Percentiles rank a stretch among this genome's conserved stretches.
These are phyloP conservation scores for Trissolcus japonicus DNA, from an alignment of 2,888 invertebrate genomes.

Conservation along the genomic window DNA sequence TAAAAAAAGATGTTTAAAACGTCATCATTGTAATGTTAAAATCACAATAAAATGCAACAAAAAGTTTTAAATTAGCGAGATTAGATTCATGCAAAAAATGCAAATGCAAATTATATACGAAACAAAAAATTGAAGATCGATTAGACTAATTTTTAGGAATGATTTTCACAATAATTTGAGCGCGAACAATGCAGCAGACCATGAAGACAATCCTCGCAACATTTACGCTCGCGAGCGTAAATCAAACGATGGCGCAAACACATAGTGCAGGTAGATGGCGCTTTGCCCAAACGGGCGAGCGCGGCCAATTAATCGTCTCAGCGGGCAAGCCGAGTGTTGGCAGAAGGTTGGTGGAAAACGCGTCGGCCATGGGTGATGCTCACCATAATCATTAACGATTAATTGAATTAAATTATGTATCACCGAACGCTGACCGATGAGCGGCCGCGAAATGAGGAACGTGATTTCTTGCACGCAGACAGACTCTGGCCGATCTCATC, in stretches of 20 bases:
- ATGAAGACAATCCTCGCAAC: conserved; percentile 58
- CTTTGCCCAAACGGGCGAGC: conserved; percentile 65
- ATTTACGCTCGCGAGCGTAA: conserved; percentile 62
- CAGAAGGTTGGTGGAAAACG: conserved; percentile 52
- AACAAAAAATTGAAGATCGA: not conserved
- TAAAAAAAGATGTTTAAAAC: no score
- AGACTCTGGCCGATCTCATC: conserved; percentile 63
- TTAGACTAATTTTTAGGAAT: not conserved
- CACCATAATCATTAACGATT: conserved; percentile 70
- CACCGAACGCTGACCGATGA: conserved; percentile 65
- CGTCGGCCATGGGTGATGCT: conserved; percentile 49
- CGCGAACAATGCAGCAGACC: conserved; percentile 21
- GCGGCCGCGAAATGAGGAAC: conserved; percentile 62
- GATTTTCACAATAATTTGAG: conserved; percentile 15
- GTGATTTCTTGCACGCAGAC: conserved; percentile 63
- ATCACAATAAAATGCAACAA: no score
- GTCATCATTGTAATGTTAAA: no score
- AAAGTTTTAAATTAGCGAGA: no score
- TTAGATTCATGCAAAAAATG: no score
- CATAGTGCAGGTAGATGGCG: conserved; percentile 66
- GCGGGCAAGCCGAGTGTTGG: conserved; percentile 27
- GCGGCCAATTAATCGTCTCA: conserved; percentile 61
- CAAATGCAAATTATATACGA: no score
- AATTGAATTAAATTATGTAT: conserved; percentile 73
- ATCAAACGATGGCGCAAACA: conserved; percentile 57